These are phyloP conservation scores for Borostomias antarcticus DNA, from an alignment of 2,797 vertebrate species.

Conservation along the genomic window DNA sequence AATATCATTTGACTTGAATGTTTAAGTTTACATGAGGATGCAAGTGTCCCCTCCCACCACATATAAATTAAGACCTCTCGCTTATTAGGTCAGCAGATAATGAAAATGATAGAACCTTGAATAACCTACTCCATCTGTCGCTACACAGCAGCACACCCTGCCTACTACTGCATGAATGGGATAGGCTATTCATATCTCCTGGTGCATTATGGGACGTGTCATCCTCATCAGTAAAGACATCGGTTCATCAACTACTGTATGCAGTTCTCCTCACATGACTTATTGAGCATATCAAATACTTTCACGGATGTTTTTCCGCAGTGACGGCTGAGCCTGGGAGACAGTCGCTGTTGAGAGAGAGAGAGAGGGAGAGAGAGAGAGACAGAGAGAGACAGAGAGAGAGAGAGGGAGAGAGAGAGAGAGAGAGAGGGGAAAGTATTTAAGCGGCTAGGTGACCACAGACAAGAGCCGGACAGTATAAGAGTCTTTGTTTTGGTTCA, in stretches of 20 bases:
- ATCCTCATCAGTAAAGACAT: background rate
- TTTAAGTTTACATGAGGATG: slow-evolving; percentile 43
- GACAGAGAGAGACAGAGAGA: background rate
- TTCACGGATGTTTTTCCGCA: background rate
- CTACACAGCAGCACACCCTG: slow-evolving; percentile 21
- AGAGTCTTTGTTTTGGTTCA: slow-evolving; percentile 47
- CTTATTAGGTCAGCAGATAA: slow-evolving; percentile 29
- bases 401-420: background rate
- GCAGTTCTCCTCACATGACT: too few relatives aligned
- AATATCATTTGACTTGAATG: background rate
- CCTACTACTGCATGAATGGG: slow-evolving; percentile 11
- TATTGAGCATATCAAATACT: background rate
- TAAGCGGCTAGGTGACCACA: background rate
- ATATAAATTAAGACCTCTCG: slow-evolving; percentile 81
- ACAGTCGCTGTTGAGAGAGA: background rate
- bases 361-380: too few relatives aligned
- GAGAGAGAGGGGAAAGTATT: too few relatives aligned
- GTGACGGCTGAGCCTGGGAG: background rate
- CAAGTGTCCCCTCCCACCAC: slow-evolving; percentile 43
- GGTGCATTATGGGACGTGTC: background rate
- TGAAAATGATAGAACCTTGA: slow-evolving; percentile 24
- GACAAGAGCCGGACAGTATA: slow-evolving; percentile 16
- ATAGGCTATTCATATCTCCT: background rate
- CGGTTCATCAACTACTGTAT: too few relatives aligned
- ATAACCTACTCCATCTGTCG: slow-evolving; percentile 20